phyloP scores from a whole-genome alignment of 2,797 vertebrate species.

The Erethizon dorsatum region DNA sequence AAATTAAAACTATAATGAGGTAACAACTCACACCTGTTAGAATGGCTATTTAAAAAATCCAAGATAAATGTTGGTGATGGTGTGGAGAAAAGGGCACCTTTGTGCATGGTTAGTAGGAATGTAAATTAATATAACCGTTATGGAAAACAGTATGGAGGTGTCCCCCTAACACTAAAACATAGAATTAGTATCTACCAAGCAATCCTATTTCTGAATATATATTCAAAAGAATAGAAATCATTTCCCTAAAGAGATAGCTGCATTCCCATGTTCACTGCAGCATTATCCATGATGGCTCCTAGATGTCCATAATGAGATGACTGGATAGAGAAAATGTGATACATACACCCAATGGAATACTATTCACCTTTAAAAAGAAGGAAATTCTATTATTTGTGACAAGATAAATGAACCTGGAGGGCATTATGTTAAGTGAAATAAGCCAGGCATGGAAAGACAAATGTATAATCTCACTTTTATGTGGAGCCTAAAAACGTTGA shows the following conservation, averaged over 20 bases:
- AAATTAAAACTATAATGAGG: background rate
- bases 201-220: background rate
- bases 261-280: background rate
- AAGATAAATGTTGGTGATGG: background rate
- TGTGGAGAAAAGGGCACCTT: background rate
- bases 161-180: background rate
- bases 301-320: background rate
- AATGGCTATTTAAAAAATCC: background rate
- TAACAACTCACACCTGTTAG: background rate
- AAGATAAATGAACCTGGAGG: background rate
- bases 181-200: background rate
- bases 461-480: background rate
- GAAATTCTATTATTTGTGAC: background rate
- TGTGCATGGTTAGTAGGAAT: background rate
- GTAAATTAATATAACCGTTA: background rate
- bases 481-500: background rate
- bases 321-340: background rate
- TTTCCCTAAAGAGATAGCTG: background rate
- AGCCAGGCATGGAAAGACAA: background rate
- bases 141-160: background rate
- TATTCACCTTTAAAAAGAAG: background rate
- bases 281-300: background rate
- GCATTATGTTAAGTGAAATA: background rate
- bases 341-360: background rate
- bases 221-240: background rate